Percentiles rank a stretch among this genome's conserved stretches.
Conservation (phyloP, 2,888 invertebrate genomes). For the Palloptera scutellata region DNA sequence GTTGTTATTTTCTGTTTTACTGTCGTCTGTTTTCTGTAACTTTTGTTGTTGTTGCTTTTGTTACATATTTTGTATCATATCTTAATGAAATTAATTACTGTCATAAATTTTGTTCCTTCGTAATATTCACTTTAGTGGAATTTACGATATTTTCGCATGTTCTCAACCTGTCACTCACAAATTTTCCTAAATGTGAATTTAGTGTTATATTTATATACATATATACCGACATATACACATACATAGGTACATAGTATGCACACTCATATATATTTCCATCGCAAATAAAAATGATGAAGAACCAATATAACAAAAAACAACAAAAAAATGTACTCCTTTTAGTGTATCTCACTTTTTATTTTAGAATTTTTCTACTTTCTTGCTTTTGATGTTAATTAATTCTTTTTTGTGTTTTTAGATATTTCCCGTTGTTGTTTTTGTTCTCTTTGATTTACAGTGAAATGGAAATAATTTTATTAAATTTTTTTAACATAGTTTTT, state of each 20-base stretch:
- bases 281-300: neutral
- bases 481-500: too few relatives aligned
- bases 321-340: too few relatives aligned
- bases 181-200: neutral
- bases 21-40: too few relatives aligned
- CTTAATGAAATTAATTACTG: conserved; percentile 1
- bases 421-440: too few relatives aligned
- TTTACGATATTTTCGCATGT: neutral
- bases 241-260: neutral
- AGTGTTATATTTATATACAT: neutral
- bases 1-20: neutral
- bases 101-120: neutral
- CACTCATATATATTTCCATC: neutral
- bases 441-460: too few relatives aligned
- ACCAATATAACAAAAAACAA: too few relatives aligned
- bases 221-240: neutral
- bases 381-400: too few relatives aligned
- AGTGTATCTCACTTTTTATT: too few relatives aligned
- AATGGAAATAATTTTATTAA: too few relatives aligned
- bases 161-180: neutral
- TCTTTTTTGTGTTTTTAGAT: too few relatives aligned
- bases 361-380: too few relatives aligned
- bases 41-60: too few relatives aligned
- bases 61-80: neutral
- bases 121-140: neutral